These are phyloP conservation scores for Terrapene triunguis DNA, from an alignment of 2,113 vertebrate species.

Conservation along the genomic window DNA sequence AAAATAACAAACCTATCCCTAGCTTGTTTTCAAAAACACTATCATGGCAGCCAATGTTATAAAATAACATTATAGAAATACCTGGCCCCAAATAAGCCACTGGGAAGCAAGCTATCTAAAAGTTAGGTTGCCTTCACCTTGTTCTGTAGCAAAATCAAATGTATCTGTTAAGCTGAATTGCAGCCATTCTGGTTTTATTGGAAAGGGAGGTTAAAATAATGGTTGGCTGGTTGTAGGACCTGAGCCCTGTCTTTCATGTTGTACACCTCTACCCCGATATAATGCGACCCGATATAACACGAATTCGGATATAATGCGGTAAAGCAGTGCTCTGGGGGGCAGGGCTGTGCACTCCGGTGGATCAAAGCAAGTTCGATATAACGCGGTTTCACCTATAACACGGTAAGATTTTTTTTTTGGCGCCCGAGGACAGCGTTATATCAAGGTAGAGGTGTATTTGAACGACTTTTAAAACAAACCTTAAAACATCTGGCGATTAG, in stretches of 20 bases:
- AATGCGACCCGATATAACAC: too few species aligned
- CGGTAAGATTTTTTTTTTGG: too few species aligned
- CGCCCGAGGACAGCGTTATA: too few species aligned
- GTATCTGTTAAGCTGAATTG: not conserved
- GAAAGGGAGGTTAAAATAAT: not conserved
- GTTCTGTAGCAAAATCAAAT: not conserved
- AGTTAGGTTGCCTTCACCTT: not conserved
- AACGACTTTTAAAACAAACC: not conserved
- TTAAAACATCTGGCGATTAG: not conserved
- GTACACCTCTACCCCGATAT: not conserved
- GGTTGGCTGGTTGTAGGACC: not conserved
- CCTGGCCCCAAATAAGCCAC: not conserved
- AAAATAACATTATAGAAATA: rapidly evolving
- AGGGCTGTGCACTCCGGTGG: too few species aligned
- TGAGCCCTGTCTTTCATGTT: not conserved
- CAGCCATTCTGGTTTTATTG: not conserved
- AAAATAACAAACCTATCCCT: not conserved
- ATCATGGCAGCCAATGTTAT: not conserved
- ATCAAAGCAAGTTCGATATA: too few species aligned
- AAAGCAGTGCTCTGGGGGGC: too few species aligned
- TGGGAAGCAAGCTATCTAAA: not conserved
- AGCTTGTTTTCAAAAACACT: not conserved
- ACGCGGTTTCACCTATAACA: too few species aligned
- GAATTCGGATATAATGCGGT: too few species aligned
- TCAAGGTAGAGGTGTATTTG: not conserved